Percentiles rank a stretch among this genome's conserved stretches.
Evolutionary conservation across 2,888 invertebrate species (phyloP).

Genomic region (Drosophila nr. medialis): DNA sequence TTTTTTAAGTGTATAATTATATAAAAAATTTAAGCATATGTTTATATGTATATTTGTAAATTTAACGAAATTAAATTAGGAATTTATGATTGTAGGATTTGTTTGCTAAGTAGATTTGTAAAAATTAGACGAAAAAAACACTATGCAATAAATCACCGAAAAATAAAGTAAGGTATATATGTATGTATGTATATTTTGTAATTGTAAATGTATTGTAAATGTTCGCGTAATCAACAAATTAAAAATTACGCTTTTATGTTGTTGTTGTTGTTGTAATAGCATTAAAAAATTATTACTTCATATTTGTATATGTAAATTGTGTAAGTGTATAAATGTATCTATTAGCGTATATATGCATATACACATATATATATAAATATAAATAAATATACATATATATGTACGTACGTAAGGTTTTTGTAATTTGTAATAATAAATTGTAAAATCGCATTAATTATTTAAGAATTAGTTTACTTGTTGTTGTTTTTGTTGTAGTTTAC

Average conservation of each 20-base stretch:
- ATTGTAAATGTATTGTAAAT: slow-evolving; percentile 35
- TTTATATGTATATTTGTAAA: slow-evolving; percentile 66
- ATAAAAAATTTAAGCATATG: slow-evolving; percentile 64
- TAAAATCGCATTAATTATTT: slow-evolving; percentile 74
- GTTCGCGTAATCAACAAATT: slow-evolving; percentile 69
- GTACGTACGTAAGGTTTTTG: slow-evolving; percentile 36
- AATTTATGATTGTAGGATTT: slow-evolving; percentile 73
- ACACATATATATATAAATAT: slow-evolving; percentile 48
- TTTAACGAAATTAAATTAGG: slow-evolving; percentile 78
- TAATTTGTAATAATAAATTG: slow-evolving; percentile 64
- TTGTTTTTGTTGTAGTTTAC: slow-evolving; percentile 44
- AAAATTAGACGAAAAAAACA: slow-evolving; percentile 71
- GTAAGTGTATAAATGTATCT: slow-evolving; percentile 58
- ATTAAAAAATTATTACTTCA: slow-evolving; percentile 47
- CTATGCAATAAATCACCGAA: slow-evolving; percentile 80
- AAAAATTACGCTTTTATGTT: slow-evolving; percentile 66
- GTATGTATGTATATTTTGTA: slow-evolving; percentile 55
- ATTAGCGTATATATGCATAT: slow-evolving; percentile 64
- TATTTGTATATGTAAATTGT: slow-evolving; percentile 35
- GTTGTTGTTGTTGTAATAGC: slow-evolving; percentile 53
- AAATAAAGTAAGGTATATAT: slow-evolving; percentile 72
- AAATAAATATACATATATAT: slow-evolving; percentile 31
- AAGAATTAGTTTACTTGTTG: slow-evolving; percentile 64
- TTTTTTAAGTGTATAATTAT: slow-evolving; percentile 70
- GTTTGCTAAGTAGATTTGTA: slow-evolving; percentile 60